Conservation (phyloP, 2,888 invertebrate species). For the Odontomyia ornata region DNA sequence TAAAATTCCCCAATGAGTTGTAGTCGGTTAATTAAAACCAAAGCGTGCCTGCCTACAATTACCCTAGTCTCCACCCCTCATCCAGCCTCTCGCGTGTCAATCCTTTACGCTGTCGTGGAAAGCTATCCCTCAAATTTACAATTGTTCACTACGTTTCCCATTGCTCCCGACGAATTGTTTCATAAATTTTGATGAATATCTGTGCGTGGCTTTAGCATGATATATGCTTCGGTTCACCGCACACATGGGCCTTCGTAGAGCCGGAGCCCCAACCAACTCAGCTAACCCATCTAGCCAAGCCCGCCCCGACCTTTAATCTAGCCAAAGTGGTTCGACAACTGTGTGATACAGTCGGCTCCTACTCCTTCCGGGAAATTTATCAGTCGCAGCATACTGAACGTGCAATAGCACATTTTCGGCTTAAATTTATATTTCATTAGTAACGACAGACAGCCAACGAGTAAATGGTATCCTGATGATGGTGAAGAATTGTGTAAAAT, state of each 20-base stretch:
- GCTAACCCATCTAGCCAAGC: too few species aligned
- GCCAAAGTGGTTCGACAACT: background rate
- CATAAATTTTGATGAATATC: conserved; percentile 50
- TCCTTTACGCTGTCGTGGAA: background rate
- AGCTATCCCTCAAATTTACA: background rate
- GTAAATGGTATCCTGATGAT: conserved; percentile 29
- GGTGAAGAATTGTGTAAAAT: conserved; percentile 23
- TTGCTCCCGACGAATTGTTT: conserved; percentile 45
- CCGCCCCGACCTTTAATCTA: background rate
- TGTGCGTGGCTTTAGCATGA: conserved; percentile 41
- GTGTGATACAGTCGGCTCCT: background rate
- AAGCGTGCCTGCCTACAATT: background rate
- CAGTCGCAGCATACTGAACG: background rate
- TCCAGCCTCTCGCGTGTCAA: background rate
- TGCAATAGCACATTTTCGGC: background rate
- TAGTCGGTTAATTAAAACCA: conserved; percentile 10
- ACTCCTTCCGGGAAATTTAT: conserved; percentile 12
- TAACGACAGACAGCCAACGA: conserved; percentile 31
- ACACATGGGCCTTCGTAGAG: conserved; percentile 1
- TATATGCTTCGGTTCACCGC: conserved; percentile 43
- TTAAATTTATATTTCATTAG: conserved; percentile 44
- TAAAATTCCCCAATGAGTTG: background rate
- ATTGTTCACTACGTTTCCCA: background rate
- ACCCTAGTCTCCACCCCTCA: background rate
- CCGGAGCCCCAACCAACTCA: background rate